These are phyloP conservation scores for Zaprionus capensis DNA, from an alignment of 1,140 invertebrate genomes.

Conservation along the genomic window DNA sequence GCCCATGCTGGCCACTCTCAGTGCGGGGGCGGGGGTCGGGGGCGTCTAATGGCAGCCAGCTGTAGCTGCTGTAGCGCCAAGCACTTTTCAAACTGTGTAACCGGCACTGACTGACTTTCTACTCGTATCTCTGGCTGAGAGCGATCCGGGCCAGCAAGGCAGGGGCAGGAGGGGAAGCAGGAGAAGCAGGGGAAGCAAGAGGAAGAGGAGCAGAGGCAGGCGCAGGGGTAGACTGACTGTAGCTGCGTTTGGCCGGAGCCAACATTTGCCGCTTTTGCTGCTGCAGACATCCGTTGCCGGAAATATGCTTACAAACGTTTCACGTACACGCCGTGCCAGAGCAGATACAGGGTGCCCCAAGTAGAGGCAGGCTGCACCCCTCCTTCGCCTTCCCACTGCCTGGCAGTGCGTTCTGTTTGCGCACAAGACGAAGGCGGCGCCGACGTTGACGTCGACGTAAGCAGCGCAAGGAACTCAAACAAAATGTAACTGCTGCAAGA, in stretches of 20 bases:
- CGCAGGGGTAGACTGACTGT: conserved; percentile 18
- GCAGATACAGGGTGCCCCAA: conserved; percentile 51
- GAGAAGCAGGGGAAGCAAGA: neutral
- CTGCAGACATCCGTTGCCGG: conserved; percentile 74
- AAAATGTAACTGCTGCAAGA: conserved; percentile 79
- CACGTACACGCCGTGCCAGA: conserved; percentile 37
- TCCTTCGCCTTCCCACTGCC: neutral
- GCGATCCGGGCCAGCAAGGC: conserved; percentile 37
- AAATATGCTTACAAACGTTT: conserved; percentile 78
- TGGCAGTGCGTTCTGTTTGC: conserved; percentile 61
- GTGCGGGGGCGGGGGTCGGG: neutral
- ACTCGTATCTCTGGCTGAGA: conserved; percentile 51
- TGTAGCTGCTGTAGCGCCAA: conserved; percentile 63
- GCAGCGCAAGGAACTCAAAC: conserved; percentile 73
- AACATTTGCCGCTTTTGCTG: conserved; percentile 61
- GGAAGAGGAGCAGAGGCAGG: neutral
- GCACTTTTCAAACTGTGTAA: conserved; percentile 81
- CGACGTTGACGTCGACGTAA: conserved; percentile 24
- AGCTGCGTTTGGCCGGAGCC: conserved; percentile 75
- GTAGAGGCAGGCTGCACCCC: neutral
- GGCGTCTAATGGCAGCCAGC: conserved; percentile 66
- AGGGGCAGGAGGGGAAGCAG: neutral
- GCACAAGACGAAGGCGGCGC: conserved; percentile 71
- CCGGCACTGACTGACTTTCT: conserved; percentile 80
- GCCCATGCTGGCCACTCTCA: neutral